phyloP scores from a whole-genome alignment of 2,113 vertebrate species.

The Cottus gobio region DNA sequence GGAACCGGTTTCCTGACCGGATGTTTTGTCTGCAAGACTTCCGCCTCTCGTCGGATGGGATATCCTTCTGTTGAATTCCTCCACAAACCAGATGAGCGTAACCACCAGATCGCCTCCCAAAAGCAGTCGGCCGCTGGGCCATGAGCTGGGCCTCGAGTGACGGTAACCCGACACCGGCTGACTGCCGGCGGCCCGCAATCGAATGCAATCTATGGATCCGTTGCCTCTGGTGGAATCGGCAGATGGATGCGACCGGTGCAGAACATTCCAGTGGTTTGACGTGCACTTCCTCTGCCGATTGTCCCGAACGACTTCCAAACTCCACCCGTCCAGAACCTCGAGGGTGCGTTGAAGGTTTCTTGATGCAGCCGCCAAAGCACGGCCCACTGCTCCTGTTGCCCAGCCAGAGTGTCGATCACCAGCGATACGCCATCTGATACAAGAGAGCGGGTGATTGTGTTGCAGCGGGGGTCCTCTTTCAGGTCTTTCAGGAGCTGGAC shows the following conservation, averaged over 20 bases:
- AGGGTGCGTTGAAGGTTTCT: too few species aligned
- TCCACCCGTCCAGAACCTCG: neutral
- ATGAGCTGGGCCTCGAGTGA: neutral
- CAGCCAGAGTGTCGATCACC: constrained; percentile 45
- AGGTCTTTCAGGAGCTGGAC: constrained; percentile 2
- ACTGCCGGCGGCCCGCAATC: neutral
- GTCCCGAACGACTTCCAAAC: neutral
- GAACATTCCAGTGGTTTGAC: neutral
- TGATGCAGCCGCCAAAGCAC: constrained; percentile 8
- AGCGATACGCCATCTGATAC: constrained; percentile 34
- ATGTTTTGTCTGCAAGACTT: constrained; percentile 38
- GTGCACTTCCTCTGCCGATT: neutral
- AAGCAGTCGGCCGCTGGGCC: constrained; percentile 3
- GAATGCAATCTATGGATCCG: neutral
- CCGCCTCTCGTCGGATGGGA: constrained; percentile 55
- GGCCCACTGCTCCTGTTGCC: neutral
- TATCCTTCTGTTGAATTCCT: constrained; percentile 50
- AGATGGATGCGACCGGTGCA: neutral
- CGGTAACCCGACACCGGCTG: neutral
- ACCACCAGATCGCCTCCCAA: constrained; percentile 43
- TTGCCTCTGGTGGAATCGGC: neutral
- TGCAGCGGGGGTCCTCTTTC: constrained; percentile 43
- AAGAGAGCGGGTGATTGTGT: constrained; percentile 53
- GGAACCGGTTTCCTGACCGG: constrained; percentile 27
- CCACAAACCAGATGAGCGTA: constrained; percentile 35